Conservation (phyloP, 2,113 vertebrate genomes). For the Meles meles region DNA sequence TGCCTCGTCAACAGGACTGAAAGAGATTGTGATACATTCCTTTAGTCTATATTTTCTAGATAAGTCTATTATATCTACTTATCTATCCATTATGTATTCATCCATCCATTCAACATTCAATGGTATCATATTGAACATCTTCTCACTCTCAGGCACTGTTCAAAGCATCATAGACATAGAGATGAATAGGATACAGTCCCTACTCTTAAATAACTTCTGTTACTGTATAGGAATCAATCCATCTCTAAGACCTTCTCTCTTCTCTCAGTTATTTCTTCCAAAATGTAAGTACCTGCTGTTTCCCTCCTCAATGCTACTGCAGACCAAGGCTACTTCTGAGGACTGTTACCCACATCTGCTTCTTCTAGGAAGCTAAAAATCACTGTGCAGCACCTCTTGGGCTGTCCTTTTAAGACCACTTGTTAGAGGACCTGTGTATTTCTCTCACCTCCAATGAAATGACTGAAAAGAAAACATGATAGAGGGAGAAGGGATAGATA, state of each 20-base stretch:
- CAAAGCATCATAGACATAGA: conserved; percentile 69
- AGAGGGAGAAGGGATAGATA: not conserved
- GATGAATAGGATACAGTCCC: not conserved
- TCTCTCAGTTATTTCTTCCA: not conserved
- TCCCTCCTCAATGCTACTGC: not conserved
- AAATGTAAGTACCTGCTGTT: not conserved
- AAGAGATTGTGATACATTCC: not conserved
- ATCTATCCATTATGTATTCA: not conserved
- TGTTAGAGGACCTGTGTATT: not conserved
- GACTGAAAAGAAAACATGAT: not conserved
- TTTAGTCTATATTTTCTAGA: not conserved
- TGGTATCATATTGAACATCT: not conserved
- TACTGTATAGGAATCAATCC: not conserved
- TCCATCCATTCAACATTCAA: not conserved
- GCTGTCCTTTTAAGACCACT: not conserved
- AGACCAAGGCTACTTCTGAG: not conserved
- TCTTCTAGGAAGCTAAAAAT: not conserved
- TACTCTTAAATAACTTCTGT: not conserved
- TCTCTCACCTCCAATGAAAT: not conserved
- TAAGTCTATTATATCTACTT: not conserved
- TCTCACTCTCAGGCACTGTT: not conserved
- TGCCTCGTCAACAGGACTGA: not conserved
- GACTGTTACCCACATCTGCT: not conserved
- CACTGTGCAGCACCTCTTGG: not conserved
- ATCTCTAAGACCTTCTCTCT: not conserved